phyloP scores from a whole-genome alignment of 1,140 invertebrate genomes.

The Neodiprion fabricii region DNA sequence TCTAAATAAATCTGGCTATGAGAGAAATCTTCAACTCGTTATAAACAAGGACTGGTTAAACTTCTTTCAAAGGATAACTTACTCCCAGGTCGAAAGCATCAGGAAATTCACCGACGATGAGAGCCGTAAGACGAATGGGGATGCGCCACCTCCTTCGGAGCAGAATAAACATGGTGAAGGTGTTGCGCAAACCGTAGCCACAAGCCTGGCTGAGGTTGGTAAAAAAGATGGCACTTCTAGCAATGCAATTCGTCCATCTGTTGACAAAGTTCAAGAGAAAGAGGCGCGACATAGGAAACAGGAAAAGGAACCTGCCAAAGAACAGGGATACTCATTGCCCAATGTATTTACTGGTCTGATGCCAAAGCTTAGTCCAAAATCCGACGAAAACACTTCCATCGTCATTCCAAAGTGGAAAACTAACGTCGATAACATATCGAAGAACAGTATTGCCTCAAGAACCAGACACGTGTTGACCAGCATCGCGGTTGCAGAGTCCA shows the following conservation, averaged over 20 bases:
- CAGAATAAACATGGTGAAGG: constrained; percentile 25
- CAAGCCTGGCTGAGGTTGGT: not conserved
- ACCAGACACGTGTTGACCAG: constrained; percentile 73
- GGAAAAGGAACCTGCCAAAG: constrained; percentile 22
- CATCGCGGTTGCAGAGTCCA: constrained; percentile 66
- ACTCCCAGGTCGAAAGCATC: constrained; percentile 44
- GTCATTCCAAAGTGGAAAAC: constrained; percentile 56
- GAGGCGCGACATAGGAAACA: constrained; percentile 9
- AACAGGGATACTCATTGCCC: constrained; percentile 43
- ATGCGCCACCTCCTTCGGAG: constrained; percentile 21
- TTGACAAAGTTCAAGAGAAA: constrained; percentile 7
- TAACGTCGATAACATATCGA: constrained; percentile 50
- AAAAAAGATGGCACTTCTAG: not conserved
- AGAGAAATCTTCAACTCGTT: constrained; percentile 59
- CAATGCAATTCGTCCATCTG: not conserved
- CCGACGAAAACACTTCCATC: constrained; percentile 35
- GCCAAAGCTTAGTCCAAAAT: constrained; percentile 43
- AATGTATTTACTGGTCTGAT: constrained; percentile 48
- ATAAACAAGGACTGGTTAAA: constrained; percentile 64
- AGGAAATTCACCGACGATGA: constrained; percentile 53
- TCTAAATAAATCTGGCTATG: constrained; percentile 56
- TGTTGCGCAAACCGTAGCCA: constrained; percentile 8
- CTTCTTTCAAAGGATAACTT: constrained; percentile 57
- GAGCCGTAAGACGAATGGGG: constrained; percentile 39
- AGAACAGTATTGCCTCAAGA: constrained; percentile 69